Evolutionary conservation across 2,113 vertebrate species (phyloP).

Genomic region (Phaethon lepturus): DNA sequence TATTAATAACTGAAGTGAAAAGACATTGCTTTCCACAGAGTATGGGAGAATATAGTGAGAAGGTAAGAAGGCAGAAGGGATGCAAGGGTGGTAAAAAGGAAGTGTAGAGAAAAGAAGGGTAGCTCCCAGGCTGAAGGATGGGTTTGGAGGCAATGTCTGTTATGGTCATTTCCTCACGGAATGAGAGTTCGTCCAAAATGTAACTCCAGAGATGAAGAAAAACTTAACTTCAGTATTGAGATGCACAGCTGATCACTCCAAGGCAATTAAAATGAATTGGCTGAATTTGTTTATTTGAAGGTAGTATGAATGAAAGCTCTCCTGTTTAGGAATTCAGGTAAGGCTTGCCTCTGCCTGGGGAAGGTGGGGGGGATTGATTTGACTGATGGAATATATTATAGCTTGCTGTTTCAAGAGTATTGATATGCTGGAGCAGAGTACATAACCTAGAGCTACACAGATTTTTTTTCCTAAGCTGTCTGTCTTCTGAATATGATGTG

Average conservation of each 20-base stretch:
- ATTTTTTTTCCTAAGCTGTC: not conserved
- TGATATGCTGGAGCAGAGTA: not conserved
- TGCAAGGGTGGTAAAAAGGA: not conserved
- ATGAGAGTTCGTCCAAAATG: not conserved
- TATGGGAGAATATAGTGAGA: not conserved
- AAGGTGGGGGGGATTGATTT: not conserved
- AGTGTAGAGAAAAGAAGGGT: not conserved
- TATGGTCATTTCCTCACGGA: not conserved
- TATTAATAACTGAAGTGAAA: not conserved
- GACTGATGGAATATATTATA: slow-evolving; percentile 19
- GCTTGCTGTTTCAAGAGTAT: not conserved
- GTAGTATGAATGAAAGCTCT: not conserved
- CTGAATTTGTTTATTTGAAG: slow-evolving; percentile 13
- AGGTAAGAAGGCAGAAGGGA: not conserved
- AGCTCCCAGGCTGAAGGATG: not conserved
- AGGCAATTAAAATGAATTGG: slow-evolving; percentile 44
- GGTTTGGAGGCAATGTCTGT: not conserved
- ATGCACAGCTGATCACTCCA: not conserved
- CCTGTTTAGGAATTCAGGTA: slow-evolving; percentile 35
- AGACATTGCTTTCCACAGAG: not conserved
- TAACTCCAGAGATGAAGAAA: not conserved
- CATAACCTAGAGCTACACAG: not conserved
- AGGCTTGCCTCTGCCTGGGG: not conserved
- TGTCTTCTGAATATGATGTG: not conserved
- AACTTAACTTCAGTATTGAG: not conserved